Evolutionary conservation across 2,113 vertebrate species (phyloP).

Genomic region (Campylomormyrus numenius): DNA sequence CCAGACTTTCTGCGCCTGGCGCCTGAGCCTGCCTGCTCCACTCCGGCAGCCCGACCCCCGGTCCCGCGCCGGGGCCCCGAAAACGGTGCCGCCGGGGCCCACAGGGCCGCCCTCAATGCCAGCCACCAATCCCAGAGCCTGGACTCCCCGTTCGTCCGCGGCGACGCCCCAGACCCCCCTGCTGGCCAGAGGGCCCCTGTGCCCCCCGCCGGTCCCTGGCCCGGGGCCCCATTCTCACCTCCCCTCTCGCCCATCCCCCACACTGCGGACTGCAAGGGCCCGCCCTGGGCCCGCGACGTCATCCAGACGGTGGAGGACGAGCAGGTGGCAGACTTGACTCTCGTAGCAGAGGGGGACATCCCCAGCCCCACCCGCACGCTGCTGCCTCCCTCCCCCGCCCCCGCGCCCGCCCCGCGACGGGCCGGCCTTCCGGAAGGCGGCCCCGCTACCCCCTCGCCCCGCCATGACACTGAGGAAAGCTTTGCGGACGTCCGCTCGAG

Average conservation of each 20-base stretch:
- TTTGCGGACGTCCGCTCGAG: constrained; percentile 62
- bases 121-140: constrained; percentile 60
- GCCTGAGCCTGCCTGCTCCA: constrained; percentile 56
- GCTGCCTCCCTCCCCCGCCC: constrained; percentile 58
- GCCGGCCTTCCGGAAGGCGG: constrained; percentile 52
- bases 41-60: constrained; percentile 50
- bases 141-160: constrained; percentile 55
- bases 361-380: constrained; percentile 82
- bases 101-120: constrained; percentile 43
- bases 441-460: constrained; percentile 55
- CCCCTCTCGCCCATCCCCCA: constrained; percentile 61
- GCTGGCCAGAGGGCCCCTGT: constrained; percentile 49
- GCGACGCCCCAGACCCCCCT: constrained; percentile 43
- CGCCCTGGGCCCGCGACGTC: constrained; percentile 44
- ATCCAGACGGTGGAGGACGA: constrained; percentile 81
- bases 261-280: constrained; percentile 37
- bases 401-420: constrained; percentile 50
- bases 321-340: constrained; percentile 76
- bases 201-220: constrained; percentile 42
- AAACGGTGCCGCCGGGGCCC: constrained; percentile 44
- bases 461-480: constrained; percentile 60
- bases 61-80: constrained; percentile 44
- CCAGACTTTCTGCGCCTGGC: constrained; percentile 88
- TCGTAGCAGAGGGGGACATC: constrained; percentile 86
- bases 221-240: constrained; percentile 47